Base-by-base conservation (phyloP, 92 coral and sea anemone genomes). In the Paragorgia papillata region DNA sequence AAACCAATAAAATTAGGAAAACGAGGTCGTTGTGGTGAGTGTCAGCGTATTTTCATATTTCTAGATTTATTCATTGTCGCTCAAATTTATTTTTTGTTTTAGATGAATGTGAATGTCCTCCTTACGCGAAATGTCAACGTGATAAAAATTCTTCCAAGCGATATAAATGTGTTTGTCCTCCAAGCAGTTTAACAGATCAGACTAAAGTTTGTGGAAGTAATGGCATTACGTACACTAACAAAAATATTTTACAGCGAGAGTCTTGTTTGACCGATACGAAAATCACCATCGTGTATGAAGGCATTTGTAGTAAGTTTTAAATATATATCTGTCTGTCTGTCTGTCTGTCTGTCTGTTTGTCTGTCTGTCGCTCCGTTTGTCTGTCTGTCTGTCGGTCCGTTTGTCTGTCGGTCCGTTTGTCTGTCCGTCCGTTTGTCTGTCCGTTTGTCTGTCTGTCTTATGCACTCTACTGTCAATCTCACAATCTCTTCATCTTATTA, bases 201-300 rank as follows among this genome's bases (percentile, higher is more conserved):
- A 22, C 20, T 17, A 51, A 62, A 54, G 90, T 92, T 49, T 92
- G 97, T 66, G 97, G 91, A 20, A 79, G 80, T 34, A 90, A 92
- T 70, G 96, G 97, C n/a, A 69, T 41, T 61, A 89, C 95, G 5
- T 92, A 92, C 75, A 54, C 71, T 12, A 92, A 84, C 66, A 44
- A 79, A 54, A 86, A 94, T 61, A 85, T 77, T 56, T 75, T 92
- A 35, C 81, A 67, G 27, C 6, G 26, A 51, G 3, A 51, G 6
- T 51, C 58, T 51, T 51, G 58, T 51, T 22, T 51, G 19, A 17
- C 21, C 6, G 21, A 51, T 51, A 22, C 17, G 6, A 19, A 51
- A 51, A 17, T 51, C 58, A 51, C 7, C 20, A 39, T 69, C 49
- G 25, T 43, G 7, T 20, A 44, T 37, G 40, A 14, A 5, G 37